Base-by-base conservation (phyloP, 2,888 invertebrate species). In the Hedychridium roseum region DNA sequence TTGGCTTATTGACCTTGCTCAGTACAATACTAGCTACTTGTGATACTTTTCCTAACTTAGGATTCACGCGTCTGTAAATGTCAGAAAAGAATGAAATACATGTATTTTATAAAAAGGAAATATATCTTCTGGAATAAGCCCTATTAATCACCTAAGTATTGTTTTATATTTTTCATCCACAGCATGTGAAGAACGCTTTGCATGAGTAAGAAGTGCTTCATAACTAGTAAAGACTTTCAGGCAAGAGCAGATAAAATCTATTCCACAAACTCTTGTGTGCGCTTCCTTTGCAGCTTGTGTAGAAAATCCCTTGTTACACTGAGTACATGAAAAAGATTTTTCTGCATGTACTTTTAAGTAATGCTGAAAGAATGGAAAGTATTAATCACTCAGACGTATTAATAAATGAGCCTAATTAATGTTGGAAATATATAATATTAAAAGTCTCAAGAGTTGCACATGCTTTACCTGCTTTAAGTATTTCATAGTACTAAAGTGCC, bases 331-430 rank as follows among this genome's bases (percentile, higher is more conserved):
- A 43, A 74, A 75, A n/a, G 60, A 73, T 52, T 77, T 80, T 5
- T 76, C 74, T 0, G 80, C 80, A 28, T 80, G 80, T 14, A 80
- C 79, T 64, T 80, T 80, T 17, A 80, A 61, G 48, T 78, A 80
- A 51, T 80, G 80, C 80, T 80, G 55, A 1, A 68, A 58, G 34
- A 26, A 41, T 34, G 46, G 43, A 11, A 41, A 21, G 20, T 27
- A 43, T 15, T 43, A 17, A 1, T 28, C 9, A 32, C 28, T 32
- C 36, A 12, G 7, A 43, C 14, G n/a, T 15, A 20, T 28, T 26
- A 43, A n/a, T n/a, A n/a, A n/a, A n/a, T n/a, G n/a, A n/a, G n/a
- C n/a, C n/a, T n/a, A n/a, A n/a, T n/a, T n/a, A n/a, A n/a, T n/a
- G n/a, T n/a, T n/a, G n/a, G n/a, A n/a, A n/a, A n/a, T n/a, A n/a